These are phyloP conservation scores for Tragulus kanchil DNA, from an alignment of 2,113 vertebrate species.

Conservation along the genomic window DNA sequence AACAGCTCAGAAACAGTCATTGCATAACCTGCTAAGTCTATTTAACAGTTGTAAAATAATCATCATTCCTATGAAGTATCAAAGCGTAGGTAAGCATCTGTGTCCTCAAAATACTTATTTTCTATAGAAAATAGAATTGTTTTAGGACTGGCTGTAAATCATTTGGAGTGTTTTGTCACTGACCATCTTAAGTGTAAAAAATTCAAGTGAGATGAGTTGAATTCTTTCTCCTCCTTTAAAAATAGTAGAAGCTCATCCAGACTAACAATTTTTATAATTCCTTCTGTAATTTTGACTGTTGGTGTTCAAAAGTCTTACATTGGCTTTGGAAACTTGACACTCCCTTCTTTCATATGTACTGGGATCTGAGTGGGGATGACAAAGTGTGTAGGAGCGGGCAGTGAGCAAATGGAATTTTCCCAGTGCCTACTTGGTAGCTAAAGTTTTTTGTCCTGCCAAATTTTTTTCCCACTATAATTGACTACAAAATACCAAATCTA, in stretches of 20 bases:
- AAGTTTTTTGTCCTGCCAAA: not conserved
- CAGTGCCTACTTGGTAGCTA: constrained; percentile 14
- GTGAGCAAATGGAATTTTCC: constrained; percentile 14
- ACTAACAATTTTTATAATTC: constrained; percentile 36
- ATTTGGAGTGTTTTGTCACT: not conserved
- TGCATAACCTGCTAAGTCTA: not conserved
- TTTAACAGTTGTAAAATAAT: not conserved
- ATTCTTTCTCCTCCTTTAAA: constrained; percentile 51
- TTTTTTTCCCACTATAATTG: constrained; percentile 45
- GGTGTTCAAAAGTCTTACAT: not conserved
- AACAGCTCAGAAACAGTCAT: not conserved
- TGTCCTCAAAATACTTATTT: constrained; percentile 29
- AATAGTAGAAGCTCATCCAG: not conserved
- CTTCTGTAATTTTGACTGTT: constrained; percentile 40
- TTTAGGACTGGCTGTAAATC: constrained; percentile 26
- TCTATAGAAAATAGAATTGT: not conserved
- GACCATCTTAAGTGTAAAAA: not conserved
- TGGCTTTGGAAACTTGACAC: constrained; percentile 14
- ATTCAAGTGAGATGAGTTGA: not conserved
- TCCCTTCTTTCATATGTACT: not conserved
- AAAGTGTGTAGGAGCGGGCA: not conserved
- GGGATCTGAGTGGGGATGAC: not conserved
- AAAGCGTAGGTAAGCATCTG: not conserved
- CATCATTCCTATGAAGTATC: not conserved
- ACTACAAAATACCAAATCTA: constrained; percentile 28